phyloP scores from a whole-genome alignment of 1,140 invertebrate genomes.

The Ceratoteleas bidentatus region DNA sequence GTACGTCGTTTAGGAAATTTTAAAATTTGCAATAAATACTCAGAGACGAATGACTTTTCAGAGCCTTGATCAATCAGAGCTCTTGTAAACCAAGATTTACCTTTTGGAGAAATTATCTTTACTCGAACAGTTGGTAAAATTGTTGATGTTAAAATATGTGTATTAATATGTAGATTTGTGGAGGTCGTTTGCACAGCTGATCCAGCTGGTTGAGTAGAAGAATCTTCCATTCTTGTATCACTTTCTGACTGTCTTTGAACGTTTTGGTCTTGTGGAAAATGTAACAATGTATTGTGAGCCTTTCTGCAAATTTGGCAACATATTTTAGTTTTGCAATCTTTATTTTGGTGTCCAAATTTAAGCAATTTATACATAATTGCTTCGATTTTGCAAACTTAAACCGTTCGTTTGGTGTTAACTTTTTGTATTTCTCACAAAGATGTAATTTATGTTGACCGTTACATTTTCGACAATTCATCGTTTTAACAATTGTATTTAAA shows the following conservation, averaged over 20 bases:
- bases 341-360: not conserved
- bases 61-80: not conserved
- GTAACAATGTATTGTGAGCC: not conserved
- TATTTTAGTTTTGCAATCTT: not conserved
- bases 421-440: not conserved
- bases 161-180: too few relatives aligned
- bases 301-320: not conserved
- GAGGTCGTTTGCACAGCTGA: too few relatives aligned
- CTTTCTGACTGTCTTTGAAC: not conserved
- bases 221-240: too few relatives aligned
- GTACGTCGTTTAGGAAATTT: not conserved
- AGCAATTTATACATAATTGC: not conserved
- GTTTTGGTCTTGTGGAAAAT: not conserved
- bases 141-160: not conserved
- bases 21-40: not conserved
- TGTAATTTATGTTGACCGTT: not conserved
- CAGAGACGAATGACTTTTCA: not conserved
- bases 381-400: not conserved
- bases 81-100: not conserved
- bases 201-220: too few relatives aligned
- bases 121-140: not conserved
- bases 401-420: not conserved
- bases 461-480: not conserved
- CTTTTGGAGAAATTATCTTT: not conserved
- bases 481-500: not conserved